These are phyloP conservation scores for Rhynchomys soricoides DNA, from an alignment of 2,113 vertebrate genomes.

Conservation along the genomic window DNA sequence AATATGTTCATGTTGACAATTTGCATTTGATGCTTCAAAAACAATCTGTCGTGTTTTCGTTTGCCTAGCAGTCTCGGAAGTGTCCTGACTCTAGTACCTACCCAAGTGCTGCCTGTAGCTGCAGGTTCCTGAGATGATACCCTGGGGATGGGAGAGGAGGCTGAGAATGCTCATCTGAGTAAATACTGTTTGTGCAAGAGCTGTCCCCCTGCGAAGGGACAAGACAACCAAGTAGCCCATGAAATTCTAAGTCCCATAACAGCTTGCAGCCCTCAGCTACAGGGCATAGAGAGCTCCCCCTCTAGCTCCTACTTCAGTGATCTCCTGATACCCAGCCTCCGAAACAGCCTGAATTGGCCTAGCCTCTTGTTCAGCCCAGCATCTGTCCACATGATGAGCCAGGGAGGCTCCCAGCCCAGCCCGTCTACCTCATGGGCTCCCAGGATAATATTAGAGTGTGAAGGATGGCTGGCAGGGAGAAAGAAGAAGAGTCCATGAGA, in stretches of 20 bases:
- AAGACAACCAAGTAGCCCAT: not conserved
- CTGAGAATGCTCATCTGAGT: not conserved
- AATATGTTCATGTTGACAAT: conserved; percentile 85
- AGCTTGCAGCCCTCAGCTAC: not conserved
- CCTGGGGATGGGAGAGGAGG: too few relatives aligned
- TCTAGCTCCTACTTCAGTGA: not conserved
- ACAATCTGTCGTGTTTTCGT: conserved; percentile 82
- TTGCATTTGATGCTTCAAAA: conserved; percentile 83
- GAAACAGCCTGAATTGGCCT: not conserved
- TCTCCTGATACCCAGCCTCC: not conserved
- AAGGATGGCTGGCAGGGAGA: not conserved
- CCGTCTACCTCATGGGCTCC: not conserved
- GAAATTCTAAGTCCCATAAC: not conserved
- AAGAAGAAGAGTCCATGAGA: not conserved
- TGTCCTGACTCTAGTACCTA: conserved; percentile 36
- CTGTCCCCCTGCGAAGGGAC: not conserved
- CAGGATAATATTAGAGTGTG: not conserved
- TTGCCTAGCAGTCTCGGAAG: conserved; percentile 72
- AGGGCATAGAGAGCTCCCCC: not conserved
- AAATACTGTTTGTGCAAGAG: not conserved
- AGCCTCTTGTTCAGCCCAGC: not conserved
- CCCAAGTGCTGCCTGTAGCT: not conserved
- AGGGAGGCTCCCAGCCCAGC: not conserved
- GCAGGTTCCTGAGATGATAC: not conserved
- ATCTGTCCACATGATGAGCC: not conserved